phyloP scores from a whole-genome alignment of 2,797 vertebrate species.

The Rhadinocentrus ornatus region DNA sequence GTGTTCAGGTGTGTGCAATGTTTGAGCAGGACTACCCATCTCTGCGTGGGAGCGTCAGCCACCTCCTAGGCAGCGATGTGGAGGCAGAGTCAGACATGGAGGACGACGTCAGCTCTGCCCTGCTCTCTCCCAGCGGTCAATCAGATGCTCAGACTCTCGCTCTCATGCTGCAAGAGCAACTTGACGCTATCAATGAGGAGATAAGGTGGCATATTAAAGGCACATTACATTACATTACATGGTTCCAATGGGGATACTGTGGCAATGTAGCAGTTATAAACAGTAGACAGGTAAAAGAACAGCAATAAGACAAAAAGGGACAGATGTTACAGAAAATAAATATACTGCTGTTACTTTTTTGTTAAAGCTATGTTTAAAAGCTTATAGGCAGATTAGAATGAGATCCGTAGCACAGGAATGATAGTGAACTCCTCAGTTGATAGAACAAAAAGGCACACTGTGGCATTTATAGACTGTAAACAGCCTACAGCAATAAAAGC shows the following conservation, averaged over 20 bases:
- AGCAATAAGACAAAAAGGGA: conserved; percentile 32
- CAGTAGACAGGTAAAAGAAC: conserved; percentile 34
- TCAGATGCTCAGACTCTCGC: conserved; percentile 95
- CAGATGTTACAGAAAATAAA: conserved; percentile 21
- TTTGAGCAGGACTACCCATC: conserved; percentile 89
- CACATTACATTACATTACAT: conserved; percentile 38
- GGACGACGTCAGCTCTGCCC: conserved; percentile 88
- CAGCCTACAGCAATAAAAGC: background rate
- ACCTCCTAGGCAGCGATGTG: conserved; percentile 90
- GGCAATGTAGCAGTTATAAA: conserved; percentile 37
- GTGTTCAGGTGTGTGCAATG: conserved; percentile 73
- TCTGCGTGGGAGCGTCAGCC: conserved; percentile 84
- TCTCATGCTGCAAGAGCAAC: conserved; percentile 95
- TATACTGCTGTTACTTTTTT: background rate
- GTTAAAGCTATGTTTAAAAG: conserved; percentile 16
- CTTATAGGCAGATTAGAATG: conserved; percentile 2
- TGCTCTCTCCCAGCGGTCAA: conserved; percentile 91
- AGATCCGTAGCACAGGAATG: background rate
- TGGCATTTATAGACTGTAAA: background rate
- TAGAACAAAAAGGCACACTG: conserved; percentile 16
- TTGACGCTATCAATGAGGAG: conserved; percentile 97
- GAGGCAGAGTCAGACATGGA: conserved; percentile 92
- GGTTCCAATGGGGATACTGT: conserved; percentile 27
- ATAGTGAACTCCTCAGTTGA: conserved; percentile 15
- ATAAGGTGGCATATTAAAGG: conserved; percentile 85